Conservation (phyloP, 2,797 vertebrate genomes). For the Bovichtus diacanthus region DNA sequence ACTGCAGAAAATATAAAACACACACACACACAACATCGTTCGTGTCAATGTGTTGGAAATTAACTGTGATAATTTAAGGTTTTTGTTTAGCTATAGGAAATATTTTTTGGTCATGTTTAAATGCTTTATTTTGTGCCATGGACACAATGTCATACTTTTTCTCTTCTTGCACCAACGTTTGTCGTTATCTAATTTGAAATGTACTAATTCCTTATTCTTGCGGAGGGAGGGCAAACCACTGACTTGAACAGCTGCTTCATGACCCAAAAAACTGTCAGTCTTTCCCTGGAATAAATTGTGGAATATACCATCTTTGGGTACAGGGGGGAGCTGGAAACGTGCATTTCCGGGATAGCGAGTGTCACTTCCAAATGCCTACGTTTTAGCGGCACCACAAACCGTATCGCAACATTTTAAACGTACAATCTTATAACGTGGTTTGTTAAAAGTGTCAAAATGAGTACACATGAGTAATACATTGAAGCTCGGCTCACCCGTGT, state of each 20-base stretch:
- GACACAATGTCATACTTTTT: slow-evolving; percentile 76
- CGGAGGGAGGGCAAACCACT: slow-evolving; percentile 84
- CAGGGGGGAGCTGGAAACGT: slow-evolving; percentile 61
- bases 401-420: accelerated
- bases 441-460: accelerated
- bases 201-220: slow-evolving; percentile 90
- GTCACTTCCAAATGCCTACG: accelerated
- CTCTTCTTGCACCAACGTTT: slow-evolving; percentile 80
- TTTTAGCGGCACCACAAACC: accelerated
- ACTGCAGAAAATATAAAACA: slow-evolving; percentile 50
- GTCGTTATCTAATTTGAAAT: slow-evolving; percentile 92
- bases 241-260: slow-evolving; percentile 93
- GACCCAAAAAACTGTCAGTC: slow-evolving; percentile 96
- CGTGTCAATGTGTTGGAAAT: slow-evolving; percentile 37
- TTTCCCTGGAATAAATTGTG: slow-evolving; percentile 95
- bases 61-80: slow-evolving; percentile 9
- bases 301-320: slow-evolving; percentile 84
- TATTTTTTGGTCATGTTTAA: slow-evolving; percentile 30
- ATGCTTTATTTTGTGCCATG: slow-evolving; percentile 56
- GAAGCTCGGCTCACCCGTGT: slow-evolving; percentile 53
- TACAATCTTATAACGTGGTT: accelerated
- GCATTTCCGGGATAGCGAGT: slow-evolving; percentile 1
- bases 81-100: slow-evolving; percentile 23
- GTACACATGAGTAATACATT: accelerated
- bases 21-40: slow-evolving; percentile 20